Conservation (phyloP, 2,888 invertebrate species). For the Colletes collaris region DNA sequence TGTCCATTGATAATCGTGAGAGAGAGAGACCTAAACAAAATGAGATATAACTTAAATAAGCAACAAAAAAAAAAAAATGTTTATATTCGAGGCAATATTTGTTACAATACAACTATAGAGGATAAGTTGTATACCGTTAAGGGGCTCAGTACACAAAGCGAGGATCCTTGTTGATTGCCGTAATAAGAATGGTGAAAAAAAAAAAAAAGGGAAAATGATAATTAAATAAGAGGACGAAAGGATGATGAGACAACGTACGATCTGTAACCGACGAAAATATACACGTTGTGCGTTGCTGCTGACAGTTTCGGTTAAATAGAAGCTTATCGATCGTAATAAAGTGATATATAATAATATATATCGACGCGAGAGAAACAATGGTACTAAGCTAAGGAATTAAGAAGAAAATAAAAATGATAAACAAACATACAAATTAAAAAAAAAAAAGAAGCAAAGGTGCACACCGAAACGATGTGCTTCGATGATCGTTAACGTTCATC, state of each 20-base stretch:
- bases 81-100: constrained; percentile 83
- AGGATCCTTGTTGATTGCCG: constrained; percentile 58
- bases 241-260: constrained; percentile 40
- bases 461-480: constrained; percentile 37
- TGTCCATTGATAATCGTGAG: constrained; percentile 69
- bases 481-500: constrained; percentile 41
- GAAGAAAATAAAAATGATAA: constrained; percentile 25
- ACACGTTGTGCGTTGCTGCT: constrained; percentile 49
- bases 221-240: neutral
- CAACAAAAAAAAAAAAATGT: constrained; percentile 68
- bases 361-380: constrained; percentile 49
- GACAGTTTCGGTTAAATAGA: constrained; percentile 33
- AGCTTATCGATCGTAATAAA: constrained; percentile 45
- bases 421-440: neutral
- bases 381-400: constrained; percentile 64
- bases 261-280: constrained; percentile 31
- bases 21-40: constrained; percentile 61
- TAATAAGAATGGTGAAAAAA: constrained; percentile 21
- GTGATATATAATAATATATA: constrained; percentile 42
- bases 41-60: constrained; percentile 67
- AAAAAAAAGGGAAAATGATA: constrained; percentile 12
- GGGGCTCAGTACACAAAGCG: constrained; percentile 55
- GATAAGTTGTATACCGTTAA: constrained; percentile 74
- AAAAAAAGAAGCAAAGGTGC: neutral
- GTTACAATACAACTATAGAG: constrained; percentile 79